Conservation (phyloP, 64 coral and sea anemone species). For the Hydrozoanthus tunicans region DNA sequence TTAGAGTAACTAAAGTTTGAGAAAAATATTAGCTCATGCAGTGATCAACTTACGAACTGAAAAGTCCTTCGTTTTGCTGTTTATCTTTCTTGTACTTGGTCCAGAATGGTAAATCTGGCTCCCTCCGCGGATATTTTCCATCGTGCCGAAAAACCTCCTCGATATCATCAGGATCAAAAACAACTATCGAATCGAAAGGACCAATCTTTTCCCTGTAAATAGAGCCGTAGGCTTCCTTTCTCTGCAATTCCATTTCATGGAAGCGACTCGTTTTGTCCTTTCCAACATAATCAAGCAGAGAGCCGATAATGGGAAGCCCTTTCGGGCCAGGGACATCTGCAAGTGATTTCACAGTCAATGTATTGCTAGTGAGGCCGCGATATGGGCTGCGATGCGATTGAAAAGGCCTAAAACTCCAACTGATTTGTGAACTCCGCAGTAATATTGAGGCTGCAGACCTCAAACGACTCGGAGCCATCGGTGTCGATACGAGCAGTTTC, state of each 20-base stretch:
- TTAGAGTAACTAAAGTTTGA: too few relatives aligned
- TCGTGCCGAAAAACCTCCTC: constrained; percentile 69
- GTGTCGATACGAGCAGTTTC: too few relatives aligned
- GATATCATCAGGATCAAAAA: constrained; percentile 62
- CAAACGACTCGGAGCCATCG: too few relatives aligned
- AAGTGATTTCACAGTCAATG: constrained; percentile 32
- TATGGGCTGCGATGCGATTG: too few relatives aligned
- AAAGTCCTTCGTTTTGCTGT: constrained; percentile 43
- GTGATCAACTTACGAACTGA: constrained; percentile 58
- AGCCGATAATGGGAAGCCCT: constrained; percentile 58
- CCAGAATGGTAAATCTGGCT: constrained; percentile 52
- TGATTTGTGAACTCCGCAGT: too few relatives aligned
- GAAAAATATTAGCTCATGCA: too few relatives aligned
- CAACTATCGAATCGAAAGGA: constrained; percentile 23
- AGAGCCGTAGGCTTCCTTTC: constrained; percentile 48
- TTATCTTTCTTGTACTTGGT: constrained; percentile 55
- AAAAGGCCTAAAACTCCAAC: too few relatives aligned
- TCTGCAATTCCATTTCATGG: constrained; percentile 45
- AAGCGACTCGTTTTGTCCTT: constrained; percentile 27
- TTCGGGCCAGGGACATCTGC: constrained; percentile 62
- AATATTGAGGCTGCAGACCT: too few relatives aligned
- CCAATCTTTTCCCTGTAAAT: constrained; percentile 67
- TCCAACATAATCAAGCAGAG: constrained; percentile 10
- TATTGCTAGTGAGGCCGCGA: not conserved
- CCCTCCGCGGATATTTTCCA: constrained; percentile 64